Evolutionary conservation across 2,888 invertebrate species (phyloP).

Genomic region (Clitarchus hookeri): DNA sequence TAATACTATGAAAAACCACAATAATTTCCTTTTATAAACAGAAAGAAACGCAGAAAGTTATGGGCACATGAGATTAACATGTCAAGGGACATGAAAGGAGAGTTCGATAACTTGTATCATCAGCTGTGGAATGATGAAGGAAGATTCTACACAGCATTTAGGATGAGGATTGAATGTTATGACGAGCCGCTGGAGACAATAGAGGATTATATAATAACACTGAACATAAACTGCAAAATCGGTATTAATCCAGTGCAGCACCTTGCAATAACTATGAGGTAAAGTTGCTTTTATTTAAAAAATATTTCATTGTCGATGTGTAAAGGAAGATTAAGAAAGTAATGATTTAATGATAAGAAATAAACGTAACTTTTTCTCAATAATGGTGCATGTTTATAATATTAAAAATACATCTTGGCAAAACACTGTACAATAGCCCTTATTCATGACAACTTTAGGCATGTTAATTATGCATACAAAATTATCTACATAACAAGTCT

Average conservation of each 20-base stretch:
- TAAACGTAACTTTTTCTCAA: too few species aligned
- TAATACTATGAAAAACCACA: too few species aligned
- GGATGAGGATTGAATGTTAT: background rate
- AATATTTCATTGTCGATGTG: background rate
- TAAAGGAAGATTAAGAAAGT: too few species aligned
- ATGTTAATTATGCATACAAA: too few species aligned
- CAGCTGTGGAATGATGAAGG: background rate
- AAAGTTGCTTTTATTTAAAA: background rate
- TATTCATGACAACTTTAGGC: too few species aligned
- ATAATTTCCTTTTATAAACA: too few species aligned
- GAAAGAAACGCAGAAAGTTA: background rate
- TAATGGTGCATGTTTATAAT: too few species aligned
- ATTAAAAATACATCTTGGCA: too few species aligned
- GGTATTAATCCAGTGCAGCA: background rate
- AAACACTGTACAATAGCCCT: too few species aligned
- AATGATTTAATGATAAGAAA: too few species aligned
- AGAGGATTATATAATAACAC: background rate
- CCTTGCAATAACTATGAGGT: background rate
- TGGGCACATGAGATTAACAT: background rate
- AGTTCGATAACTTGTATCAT: slow-evolving; percentile 18
- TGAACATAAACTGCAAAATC: background rate
- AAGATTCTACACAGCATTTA: background rate
- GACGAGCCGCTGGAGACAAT: background rate
- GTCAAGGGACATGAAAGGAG: background rate
- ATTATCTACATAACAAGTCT: too few species aligned